Base-by-base conservation (phyloP, 2,797 vertebrate genomes). In the Pangasius larnaudii region DNA sequence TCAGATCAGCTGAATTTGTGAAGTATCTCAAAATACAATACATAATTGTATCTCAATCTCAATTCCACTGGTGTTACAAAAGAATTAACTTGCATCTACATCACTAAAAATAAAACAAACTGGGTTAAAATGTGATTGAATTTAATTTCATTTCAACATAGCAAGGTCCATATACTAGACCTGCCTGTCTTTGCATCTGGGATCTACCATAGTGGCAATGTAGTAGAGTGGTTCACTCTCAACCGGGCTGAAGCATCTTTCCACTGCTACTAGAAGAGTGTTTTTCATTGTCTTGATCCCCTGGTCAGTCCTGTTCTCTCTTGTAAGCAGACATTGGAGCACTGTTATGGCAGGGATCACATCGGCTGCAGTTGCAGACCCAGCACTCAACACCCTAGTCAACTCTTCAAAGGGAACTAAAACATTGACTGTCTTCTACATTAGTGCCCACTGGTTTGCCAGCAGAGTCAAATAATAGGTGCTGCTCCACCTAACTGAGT, bases 311-410 rank as follows among this genome's bases (percentile, higher is more conserved):
- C 9, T 65, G 58, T 30, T 65, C 63, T 67, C 13, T 33, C n/a
- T 65, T 30, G n/a, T 67, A 30, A 30, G n/a, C n/a, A 30, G 27
- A 58, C 1, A 18, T 24, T 53, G 71, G 19, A 69, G 46, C 63
- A 84, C 61, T 87, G 61, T 89, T 87, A 78, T 79, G 71, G 71
- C 85, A 79, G 80, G 80, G 80, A 85, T 87, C 81, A 87, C 85
- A 79, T 87, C 85, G 84, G 85, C 88, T 71, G 85, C 71, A 77
- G 88, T 36, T 86, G 71, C 80, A 87, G 59, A 65, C 58, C 87
- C 79, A 67, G 14, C n/a, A 67, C 14, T 33, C n/a, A 33, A 13
- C n/a, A 65, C n/a, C 4, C n/a, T 67, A 13, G n/a, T 16, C 63
- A 33, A 1, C 63, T 67, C 13, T 91, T 86, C 88, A 93, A 78